Percentiles rank a stretch among this genome's conserved stretches.
Conservation (phyloP, 64 coral and sea anemone species). For the Montipora efflorescens region DNA sequence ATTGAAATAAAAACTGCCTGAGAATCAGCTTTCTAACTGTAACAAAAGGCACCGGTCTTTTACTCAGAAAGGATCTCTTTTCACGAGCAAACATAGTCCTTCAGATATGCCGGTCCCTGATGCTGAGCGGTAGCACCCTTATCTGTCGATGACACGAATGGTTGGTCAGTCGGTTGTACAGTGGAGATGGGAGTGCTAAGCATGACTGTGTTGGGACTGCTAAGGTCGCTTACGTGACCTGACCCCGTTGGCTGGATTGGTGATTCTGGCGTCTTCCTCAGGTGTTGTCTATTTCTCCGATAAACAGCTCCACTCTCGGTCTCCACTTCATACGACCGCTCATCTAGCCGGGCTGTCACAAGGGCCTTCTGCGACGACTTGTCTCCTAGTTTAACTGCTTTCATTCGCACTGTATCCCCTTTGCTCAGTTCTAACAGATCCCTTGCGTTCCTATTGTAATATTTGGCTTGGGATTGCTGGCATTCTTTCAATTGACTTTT, state of each 20-base stretch:
- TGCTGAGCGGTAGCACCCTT: too few species aligned
- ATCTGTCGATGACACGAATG: background rate
- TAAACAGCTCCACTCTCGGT: too few species aligned
- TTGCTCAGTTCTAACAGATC: background rate
- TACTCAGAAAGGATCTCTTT: background rate
- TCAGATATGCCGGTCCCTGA: slow-evolving; percentile 3
- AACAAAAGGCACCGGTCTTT: too few species aligned
- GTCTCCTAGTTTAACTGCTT: slow-evolving; percentile 46
- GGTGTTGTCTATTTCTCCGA: slow-evolving; percentile 31
- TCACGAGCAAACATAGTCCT: slow-evolving; percentile 16
- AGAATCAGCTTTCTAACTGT: background rate
- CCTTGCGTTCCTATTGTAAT: slow-evolving; percentile 16
- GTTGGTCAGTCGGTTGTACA: too few species aligned
- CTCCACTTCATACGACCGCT: slow-evolving; percentile 33
- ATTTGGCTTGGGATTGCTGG: slow-evolving; percentile 7
- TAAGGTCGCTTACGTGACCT: background rate
- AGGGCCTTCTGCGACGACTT: slow-evolving; percentile 28
- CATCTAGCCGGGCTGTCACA: slow-evolving; percentile 8
- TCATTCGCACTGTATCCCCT: slow-evolving; percentile 43
- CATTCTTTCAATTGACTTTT: background rate
- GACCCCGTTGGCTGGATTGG: background rate
- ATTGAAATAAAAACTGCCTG: too few species aligned
- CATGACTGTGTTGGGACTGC: background rate
- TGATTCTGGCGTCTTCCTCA: background rate
- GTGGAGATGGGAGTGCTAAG: too few species aligned